These are phyloP conservation scores for Brachionus koreanus DNA, from an alignment of 1,140 invertebrate species.

Conservation along the genomic window DNA sequence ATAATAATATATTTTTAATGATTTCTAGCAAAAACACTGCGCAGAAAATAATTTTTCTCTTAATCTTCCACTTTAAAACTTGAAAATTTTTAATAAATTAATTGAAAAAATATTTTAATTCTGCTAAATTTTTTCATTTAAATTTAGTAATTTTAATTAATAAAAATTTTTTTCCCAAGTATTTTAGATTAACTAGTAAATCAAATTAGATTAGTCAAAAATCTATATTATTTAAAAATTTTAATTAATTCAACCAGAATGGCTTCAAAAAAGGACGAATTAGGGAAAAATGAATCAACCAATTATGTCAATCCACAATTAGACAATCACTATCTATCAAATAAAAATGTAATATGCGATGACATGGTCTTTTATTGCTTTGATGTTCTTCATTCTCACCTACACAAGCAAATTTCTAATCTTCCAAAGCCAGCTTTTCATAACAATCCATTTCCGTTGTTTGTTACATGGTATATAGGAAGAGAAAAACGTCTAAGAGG, in stretches of 20 bases:
- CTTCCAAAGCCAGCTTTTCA: conserved; percentile 18
- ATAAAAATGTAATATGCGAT: conserved; percentile 12
- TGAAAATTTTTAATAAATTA: background rate
- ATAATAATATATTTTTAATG: background rate
- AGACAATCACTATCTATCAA: background rate
- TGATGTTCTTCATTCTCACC: conserved; percentile 34
- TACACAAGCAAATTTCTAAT: background rate
- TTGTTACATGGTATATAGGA: conserved; percentile 97
- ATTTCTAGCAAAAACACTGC: too few species aligned
- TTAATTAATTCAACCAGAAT: background rate
- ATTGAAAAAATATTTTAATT: background rate
- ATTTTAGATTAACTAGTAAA: background rate
- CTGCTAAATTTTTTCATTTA: background rate
- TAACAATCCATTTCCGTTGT: conserved; percentile 67
- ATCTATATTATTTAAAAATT: background rate
- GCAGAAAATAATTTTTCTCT: too few species aligned
- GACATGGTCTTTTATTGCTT: conserved; percentile 45
- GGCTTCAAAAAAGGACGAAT: background rate
- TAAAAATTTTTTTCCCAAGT: too few species aligned
- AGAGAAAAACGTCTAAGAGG: conserved; percentile 69
- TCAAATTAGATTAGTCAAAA: background rate
- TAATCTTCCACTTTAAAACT: too few species aligned
- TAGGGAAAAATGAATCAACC: background rate
- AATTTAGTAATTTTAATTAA: too few species aligned
- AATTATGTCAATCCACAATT: conserved; percentile 4